Percentiles rank a stretch among this genome's conserved stretches.
These are phyloP conservation scores for Steatocranus sp. DNA, from an alignment of 2,797 vertebrate species.

Conservation along the genomic window DNA sequence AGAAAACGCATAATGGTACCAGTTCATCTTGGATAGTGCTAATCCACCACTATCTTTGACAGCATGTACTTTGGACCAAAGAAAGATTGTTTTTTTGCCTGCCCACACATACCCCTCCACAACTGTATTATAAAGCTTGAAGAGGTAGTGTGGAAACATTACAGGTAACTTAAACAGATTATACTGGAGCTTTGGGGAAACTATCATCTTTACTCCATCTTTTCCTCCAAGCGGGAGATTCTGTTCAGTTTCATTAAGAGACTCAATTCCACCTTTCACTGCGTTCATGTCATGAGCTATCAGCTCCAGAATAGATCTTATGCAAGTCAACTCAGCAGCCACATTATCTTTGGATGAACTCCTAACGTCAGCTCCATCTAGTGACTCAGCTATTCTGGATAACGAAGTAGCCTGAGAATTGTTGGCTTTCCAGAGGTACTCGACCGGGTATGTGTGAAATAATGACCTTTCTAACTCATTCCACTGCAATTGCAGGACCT, in stretches of 20 bases:
- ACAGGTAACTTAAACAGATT: neutral
- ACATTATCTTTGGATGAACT: neutral
- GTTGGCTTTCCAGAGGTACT: neutral
- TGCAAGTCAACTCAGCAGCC: neutral
- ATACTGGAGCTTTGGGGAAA: neutral
- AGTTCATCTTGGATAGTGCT: too few relatives aligned
- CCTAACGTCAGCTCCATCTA: neutral
- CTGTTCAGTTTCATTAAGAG: neutral
- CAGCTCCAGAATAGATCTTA: neutral
- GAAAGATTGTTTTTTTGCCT: neutral
- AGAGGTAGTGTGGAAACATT: neutral
- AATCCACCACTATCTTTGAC: neutral
- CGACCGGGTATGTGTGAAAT: neutral
- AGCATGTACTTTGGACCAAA: neutral
- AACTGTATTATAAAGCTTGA: neutral
- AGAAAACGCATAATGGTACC: neutral
- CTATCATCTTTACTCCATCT: neutral
- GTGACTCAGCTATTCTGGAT: neutral
- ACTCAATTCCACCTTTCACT: neutral
- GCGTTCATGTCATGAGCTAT: neutral
- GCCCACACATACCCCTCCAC: neutral
- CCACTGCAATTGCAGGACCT: neutral
- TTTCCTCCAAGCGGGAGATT: neutral
- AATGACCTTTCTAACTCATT: neutral
- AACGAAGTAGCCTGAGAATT: neutral